A percentile compares a stretch with the other conserved stretches of the same genome.
Evolutionary conservation across 37 sponge, comb jelly and placozoan genomes (phyloP).

Genomic region (Ephydatia muelleri): DNA sequence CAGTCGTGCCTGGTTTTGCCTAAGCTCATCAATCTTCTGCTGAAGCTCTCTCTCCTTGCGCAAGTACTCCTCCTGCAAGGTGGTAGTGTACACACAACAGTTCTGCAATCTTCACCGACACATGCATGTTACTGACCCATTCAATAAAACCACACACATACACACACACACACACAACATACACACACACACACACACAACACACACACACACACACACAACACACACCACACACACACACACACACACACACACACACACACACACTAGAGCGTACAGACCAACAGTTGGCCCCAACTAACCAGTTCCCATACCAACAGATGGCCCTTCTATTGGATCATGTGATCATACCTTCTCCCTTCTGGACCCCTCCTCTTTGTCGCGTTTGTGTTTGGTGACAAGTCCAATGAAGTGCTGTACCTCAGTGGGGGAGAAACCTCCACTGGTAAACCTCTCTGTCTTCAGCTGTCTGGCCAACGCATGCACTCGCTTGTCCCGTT

Average conservation of each 20-base stretch:
- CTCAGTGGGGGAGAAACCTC: constrained; percentile 8
- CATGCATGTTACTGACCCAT: no score
- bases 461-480: constrained; percentile 23
- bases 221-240: no score
- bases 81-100: background rate
- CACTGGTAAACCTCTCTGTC: constrained; percentile 3
- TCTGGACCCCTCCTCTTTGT: constrained; percentile 21
- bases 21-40: constrained; percentile 47
- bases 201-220: no score
- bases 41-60: constrained; percentile 33
- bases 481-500: constrained; percentile 25
- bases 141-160: no score
- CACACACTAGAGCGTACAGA: background rate
- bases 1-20: constrained; percentile 46
- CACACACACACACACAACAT: no score
- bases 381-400: background rate
- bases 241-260: background rate
- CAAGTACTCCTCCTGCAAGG: constrained; percentile 20
- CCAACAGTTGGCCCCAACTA: background rate
- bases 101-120: no score
- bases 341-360: constrained; percentile 33
- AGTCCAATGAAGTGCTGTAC: constrained; percentile 32
- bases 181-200: no score
- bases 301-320: no score
- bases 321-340: no score